phyloP scores from a whole-genome alignment of 1,140 invertebrate species.

The Drosophila melanogaster region Release_6_plus_ISO1_MT NT_033779.5:5021501-5022000 shows the following conservation, averaged over 20 bases:
- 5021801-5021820: background rate
- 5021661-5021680: background rate
- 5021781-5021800: background rate
- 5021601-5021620: constrained; percentile 27
- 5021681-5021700: constrained; percentile 52
- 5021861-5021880: constrained; percentile 70
- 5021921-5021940: constrained; percentile 43
- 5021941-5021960: constrained; percentile 74
- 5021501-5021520: constrained; percentile 13
- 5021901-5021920: constrained; percentile 5
- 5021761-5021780: background rate
- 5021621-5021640: constrained; percentile 60
- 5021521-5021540: constrained; percentile 57
- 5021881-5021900: constrained; percentile 38
- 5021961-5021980: constrained; percentile 21
- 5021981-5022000: constrained; percentile 18
- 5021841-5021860: constrained; percentile 62
- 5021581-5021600: constrained; percentile 66
- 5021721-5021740: constrained; percentile 1
- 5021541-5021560: background rate
- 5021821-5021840: constrained; percentile 49
- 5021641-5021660: constrained; percentile 39
- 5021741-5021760: background rate
- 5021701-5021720: constrained; percentile 48
- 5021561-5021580: constrained; percentile 17